Base-by-base conservation (phyloP, 1,140 invertebrate genomes). In the Hetaerina americana region DNA sequence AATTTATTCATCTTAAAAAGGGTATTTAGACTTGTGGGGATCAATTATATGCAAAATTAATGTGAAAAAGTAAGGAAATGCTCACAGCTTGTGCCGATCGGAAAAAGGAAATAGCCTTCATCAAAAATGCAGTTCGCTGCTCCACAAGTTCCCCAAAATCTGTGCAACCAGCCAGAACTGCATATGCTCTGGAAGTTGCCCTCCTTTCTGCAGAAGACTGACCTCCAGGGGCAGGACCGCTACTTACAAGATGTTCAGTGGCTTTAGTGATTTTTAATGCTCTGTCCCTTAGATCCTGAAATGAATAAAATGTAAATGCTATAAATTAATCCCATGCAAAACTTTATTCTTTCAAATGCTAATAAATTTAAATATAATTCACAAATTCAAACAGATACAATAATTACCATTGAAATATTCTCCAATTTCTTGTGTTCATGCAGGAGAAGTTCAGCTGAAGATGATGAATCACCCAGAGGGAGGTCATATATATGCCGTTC, bases 231-330 rank as follows among this genome's bases (percentile, higher is more conserved):
- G 89, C 88, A 75, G 88, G 87, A 22, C 89, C 88, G 0, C 86
- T 85, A 27, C 85, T 85, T 26, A 89, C 85, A 25, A 94, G 83
- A 77, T 89, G 87, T 78, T 94, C 91, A 18, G 91, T 92, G 27
- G 89, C 90, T 77, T 89, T 87, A 1, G 92, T 88, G 74, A 93
- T 88, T 78, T 88, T 90, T 26, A 94, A 80, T 5, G 89, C 88
- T 75, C 85, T 85, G 75, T 93, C 92, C 79, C 93, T 90, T 31
- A 92, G 82, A 40, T 90, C 85, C 84, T 89, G 75, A 26, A 76
- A 75, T 74, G 71, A 1, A 57, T 57, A 1, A 57, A 73, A 27
- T 77, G 26, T 3, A 26, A 73, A 22, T 69, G 68, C 8, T 22
- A 24, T n/a, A n/a, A n/a, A n/a, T n/a, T n/a, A n/a, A n/a, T n/a